Base-by-base conservation (phyloP, 2,888 invertebrate genomes). In the Andrena flavipes region DNA sequence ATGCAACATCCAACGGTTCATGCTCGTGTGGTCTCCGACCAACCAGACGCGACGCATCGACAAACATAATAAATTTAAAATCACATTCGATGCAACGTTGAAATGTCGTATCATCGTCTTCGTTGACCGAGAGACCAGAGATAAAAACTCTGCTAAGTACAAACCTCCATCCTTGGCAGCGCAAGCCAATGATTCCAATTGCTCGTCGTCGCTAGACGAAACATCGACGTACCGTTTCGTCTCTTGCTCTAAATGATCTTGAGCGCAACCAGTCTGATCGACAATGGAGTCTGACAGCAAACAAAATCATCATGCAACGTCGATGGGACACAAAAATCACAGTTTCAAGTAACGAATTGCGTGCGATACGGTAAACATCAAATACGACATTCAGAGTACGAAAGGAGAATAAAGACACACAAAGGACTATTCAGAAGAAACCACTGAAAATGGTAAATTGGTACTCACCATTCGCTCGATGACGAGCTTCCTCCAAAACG, bases 401-500 rank as follows among this genome's bases (percentile, higher is more conserved):
- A 35, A 3, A 20, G 6, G 51, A 2, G 51, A 33, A 48, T 1
- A 62, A 13, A 23, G 20, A 29, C 3, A 29, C 8, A 30, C 59
- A 16, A 67, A 63, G 10, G 56, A 23, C 56, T 56, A 56, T 13
- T 29, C 7, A 35, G 64, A 42, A 30, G 4, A 51, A 30, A 60
- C 63, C n/a, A 68, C 42, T 59, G 29, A 64, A 26, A 23, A 23
- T 56, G 4, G 20, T 54, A 20, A 23, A 13, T 23, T 3, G 6
- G 10, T 48, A 94, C 96, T 96, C 94, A 98, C 98, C 98, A 95
- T 98, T 97, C 91, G 97, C 97, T 92, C 97, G 96, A 94, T 96
- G 97, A 92, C 98, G 97, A 89, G 98, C 98, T 94, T 98, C 98
- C 93, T 98, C 98, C 92, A 98, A 95, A 89, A 98, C 98, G 91